Evolutionary conservation across 1,140 invertebrate species (phyloP), one percentile per base, ranked within the genome.

Genomic region (Papilio polyxenes): DNA sequence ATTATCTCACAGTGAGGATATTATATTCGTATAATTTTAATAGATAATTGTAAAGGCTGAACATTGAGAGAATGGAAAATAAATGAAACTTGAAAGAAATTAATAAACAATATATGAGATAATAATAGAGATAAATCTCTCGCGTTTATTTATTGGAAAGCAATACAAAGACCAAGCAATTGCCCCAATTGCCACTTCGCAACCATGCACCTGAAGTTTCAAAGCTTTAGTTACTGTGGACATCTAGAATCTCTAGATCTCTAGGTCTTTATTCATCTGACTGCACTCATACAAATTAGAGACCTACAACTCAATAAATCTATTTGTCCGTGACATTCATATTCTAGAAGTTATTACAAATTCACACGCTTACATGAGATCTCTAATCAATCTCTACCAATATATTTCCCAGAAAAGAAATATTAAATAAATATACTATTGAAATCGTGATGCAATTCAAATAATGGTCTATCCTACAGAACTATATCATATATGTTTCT

Each of bases 131-230:
- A 62, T 23, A 20, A 62, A 62, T 23, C 17, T 62, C 17, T 62
- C 20, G n/a, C 7, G 56, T 59, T n/a, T 59, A n/a, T 0, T 59
- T 59, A 59, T 59, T 59, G 56, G 56, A 59, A 59, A 59, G 15
- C 56, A 59, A n/a, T 59, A 59, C 56, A 59, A 62, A 62, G 51
- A 53, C n/a, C n/a, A 62, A 20, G 20, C 59, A 23, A 62, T 62
- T 62, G 59, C 59, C 59, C 59, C 59, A 62, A 62, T 20, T 20
- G 6, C n/a, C 59, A 62, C 9, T 23, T 65, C 62, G 23, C 62
- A 20, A 31, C 9, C 23, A 6, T 62, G 8, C n/a, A 62, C 20
- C 59, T 10, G 62, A 65, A 65, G 2, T 23, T 65, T 31, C 62
- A 65, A 23, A 65, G 62, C 62, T 8, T 10, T n/a, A 62, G 59